Conservation (phyloP, 2,888 invertebrate species). For the Oxyscelio sp. region DNA sequence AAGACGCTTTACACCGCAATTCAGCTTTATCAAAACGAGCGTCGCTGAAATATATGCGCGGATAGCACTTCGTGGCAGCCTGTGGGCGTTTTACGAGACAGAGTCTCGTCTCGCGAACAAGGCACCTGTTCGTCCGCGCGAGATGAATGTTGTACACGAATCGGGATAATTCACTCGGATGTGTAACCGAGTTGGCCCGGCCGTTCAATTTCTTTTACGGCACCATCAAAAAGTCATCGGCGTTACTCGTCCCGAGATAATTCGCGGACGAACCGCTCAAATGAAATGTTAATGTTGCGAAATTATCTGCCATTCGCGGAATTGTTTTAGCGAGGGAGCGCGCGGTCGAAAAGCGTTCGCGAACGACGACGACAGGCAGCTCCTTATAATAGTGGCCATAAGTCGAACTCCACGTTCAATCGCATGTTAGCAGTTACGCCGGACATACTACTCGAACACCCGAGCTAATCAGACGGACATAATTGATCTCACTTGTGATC, state of each 20-base stretch:
- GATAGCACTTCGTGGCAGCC: conserved; percentile 31
- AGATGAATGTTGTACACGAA: conserved; percentile 38
- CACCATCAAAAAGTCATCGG: conserved; percentile 52
- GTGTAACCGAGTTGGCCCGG: background rate
- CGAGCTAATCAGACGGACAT: conserved; percentile 87
- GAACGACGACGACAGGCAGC: conserved; percentile 63
- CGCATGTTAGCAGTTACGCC: conserved; percentile 74
- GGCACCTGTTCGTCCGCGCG: conserved; percentile 53
- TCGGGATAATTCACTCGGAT: conserved; percentile 53
- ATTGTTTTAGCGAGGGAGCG: conserved; percentile 54
- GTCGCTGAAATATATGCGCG: conserved; percentile 14
- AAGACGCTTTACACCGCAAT: background rate
- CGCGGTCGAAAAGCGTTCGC: conserved; percentile 56
- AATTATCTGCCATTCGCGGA: conserved; percentile 67
- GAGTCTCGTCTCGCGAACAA: conserved; percentile 39
- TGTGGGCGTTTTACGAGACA: conserved; percentile 74
- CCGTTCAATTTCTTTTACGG: conserved; percentile 53
- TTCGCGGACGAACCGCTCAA: conserved; percentile 25
- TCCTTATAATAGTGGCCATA: conserved; percentile 69
- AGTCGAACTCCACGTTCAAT: conserved; percentile 67
- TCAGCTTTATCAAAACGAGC: conserved; percentile 9
- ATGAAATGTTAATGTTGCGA: conserved; percentile 65
- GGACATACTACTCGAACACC: conserved; percentile 82
- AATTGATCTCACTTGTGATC: conserved; percentile 88
- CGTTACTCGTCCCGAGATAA: conserved; percentile 29